A percentile compares a stretch with the other conserved stretches of the same genome.
Conservation (phyloP, 1,140 invertebrate genomes). For the Trinorchestia longiramus region DNA sequence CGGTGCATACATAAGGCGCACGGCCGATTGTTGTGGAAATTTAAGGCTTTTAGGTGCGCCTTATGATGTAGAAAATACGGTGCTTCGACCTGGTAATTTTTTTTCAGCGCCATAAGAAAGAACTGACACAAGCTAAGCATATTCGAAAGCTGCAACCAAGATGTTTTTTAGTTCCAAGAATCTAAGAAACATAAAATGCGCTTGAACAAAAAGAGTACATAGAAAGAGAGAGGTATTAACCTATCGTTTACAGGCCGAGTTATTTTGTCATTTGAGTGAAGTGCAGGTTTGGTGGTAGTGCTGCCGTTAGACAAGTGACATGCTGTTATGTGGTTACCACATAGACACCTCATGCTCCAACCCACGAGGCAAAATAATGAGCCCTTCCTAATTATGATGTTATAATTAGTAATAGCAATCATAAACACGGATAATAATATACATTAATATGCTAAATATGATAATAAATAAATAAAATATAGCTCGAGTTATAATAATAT, state of each 20-base stretch:
- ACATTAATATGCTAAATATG: too few species aligned
- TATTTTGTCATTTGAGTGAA: neutral
- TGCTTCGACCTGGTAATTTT: neutral
- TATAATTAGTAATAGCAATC: too few species aligned
- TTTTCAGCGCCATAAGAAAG: neutral
- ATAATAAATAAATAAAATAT: too few species aligned
- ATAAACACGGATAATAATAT: too few species aligned
- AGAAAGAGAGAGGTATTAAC: neutral
- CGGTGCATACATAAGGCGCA: too few species aligned
- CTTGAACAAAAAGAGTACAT: neutral
- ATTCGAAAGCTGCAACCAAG: neutral
- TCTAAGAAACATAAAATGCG: neutral
- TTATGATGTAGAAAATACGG: too few species aligned
- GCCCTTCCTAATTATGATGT: neutral
- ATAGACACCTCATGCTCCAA: neutral
- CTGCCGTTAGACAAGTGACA: neutral
- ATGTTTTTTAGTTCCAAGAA: neutral
- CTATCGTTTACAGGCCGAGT: neutral
- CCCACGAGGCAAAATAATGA: neutral
- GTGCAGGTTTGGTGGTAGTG: neutral
- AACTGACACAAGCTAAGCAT: neutral
- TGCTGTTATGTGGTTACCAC: too few species aligned
- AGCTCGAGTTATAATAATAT: too few species aligned
- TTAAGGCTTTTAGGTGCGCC: too few species aligned
- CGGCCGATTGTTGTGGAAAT: too few species aligned